Conservation (phyloP, 2,113 vertebrate species). For the Sturnira hondurensis region DNA sequence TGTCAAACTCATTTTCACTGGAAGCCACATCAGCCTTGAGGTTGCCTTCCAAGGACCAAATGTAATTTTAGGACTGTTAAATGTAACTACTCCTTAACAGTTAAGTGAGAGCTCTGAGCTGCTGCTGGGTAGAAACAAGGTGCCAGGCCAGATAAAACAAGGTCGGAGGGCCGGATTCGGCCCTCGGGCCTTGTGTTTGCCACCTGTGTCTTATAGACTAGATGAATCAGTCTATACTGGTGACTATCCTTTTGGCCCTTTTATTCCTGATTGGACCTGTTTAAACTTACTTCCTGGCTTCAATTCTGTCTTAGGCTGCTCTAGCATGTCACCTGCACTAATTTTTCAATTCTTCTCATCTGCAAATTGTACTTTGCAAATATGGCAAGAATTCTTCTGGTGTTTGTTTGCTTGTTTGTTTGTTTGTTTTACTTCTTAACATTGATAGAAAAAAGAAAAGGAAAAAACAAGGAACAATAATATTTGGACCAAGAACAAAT, state of each 20-base stretch:
- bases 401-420: no score
- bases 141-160: no score
- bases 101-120: no score
- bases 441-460: not conserved
- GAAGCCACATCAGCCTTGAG: no score
- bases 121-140: no score
- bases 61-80: no score
- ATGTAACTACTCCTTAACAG: no score
- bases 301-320: not conserved
- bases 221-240: not conserved
- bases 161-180: no score
- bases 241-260: not conserved
- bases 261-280: not conserved
- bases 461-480: not conserved
- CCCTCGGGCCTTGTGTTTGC: no score
- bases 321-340: not conserved
- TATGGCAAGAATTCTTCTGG: not conserved
- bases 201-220: not conserved
- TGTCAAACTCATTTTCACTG: no score
- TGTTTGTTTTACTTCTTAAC: not conserved
- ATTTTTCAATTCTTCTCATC: not conserved
- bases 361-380: not conserved
- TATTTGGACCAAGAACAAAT: not conserved
- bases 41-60: no score
- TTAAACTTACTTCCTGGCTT: not conserved